phyloP scores from a whole-genome alignment of 2,113 vertebrate species.

The Centropus unirufus region DNA sequence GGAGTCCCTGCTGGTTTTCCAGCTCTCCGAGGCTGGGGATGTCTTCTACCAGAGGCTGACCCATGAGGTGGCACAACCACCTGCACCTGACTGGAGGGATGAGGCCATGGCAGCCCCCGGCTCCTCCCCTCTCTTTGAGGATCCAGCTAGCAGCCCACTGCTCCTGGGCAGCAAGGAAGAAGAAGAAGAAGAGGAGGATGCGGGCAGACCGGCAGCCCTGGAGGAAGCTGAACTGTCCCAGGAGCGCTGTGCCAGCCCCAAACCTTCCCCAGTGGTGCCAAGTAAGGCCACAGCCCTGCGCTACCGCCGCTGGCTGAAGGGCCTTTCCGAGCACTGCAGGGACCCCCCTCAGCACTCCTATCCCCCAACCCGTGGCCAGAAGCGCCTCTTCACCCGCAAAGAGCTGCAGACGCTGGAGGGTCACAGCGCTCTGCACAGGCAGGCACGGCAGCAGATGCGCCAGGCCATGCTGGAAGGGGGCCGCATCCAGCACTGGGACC shows the following conservation, averaged over 20 bases:
- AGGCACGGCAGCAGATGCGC: background rate
- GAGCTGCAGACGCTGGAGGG: fast-evolving
- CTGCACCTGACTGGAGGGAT: fast-evolving
- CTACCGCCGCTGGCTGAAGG: constrained; percentile 68
- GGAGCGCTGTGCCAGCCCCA: background rate
- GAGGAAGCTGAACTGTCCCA: background rate
- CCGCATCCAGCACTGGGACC: background rate
- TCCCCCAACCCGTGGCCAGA: constrained; percentile 35
- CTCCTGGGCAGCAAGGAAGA: background rate
- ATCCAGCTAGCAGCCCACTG: background rate
- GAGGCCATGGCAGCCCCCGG: background rate
- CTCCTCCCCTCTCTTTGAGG: background rate
- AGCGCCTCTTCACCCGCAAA: background rate
- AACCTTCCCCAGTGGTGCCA: fast-evolving
- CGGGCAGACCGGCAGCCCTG: fast-evolving
- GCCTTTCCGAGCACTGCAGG: background rate
- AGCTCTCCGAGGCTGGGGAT: constrained; percentile 86
- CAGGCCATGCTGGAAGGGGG: background rate
- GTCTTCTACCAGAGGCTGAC: constrained; percentile 85
- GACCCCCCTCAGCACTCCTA: fast-evolving
- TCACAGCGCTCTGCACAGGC: background rate
- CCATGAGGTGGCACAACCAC: background rate
- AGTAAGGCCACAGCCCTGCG: background rate
- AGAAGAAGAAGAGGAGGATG: background rate
- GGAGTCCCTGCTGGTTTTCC: constrained; percentile 78